Conservation (phyloP, 2,797 vertebrate species). For the Avahi laniger region DNA sequence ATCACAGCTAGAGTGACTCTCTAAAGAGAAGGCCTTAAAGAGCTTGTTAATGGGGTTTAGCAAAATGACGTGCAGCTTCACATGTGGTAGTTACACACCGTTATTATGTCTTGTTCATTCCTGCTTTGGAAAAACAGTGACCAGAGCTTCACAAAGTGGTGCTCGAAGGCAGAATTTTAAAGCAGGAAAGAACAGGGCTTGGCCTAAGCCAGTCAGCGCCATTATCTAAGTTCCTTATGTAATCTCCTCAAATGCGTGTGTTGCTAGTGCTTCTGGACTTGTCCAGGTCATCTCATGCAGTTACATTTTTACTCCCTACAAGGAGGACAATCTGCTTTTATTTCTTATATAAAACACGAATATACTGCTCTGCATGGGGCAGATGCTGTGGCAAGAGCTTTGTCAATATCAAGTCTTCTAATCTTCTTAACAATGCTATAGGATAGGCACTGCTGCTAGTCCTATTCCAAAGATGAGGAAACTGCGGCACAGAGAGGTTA, state of each 20-base stretch:
- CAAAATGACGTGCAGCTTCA: conserved; percentile 27
- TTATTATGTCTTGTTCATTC: accelerated
- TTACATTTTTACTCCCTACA: neutral
- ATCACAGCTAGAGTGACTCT: conserved; percentile 29
- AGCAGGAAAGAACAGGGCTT: neutral
- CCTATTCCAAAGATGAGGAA: neutral
- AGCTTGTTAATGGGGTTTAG: conserved; percentile 41
- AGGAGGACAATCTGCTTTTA: neutral
- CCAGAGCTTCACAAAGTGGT: neutral
- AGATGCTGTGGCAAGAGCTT: neutral
- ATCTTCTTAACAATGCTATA: neutral
- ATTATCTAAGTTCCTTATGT: neutral
- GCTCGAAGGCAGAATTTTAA: neutral
- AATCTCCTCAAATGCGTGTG: accelerated
- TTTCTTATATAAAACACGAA: neutral
- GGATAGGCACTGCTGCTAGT: neutral
- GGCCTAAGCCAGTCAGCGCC: neutral
- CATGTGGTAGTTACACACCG: neutral
- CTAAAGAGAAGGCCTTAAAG: conserved; percentile 44
- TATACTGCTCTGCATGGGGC: neutral
- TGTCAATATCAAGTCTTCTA: neutral
- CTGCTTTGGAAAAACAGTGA: neutral
- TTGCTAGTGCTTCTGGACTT: neutral
- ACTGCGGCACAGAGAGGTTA: neutral
- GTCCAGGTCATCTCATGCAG: neutral